These are phyloP conservation scores for Gorsachius goisagi DNA, from an alignment of 2,113 vertebrate genomes.

Conservation along the genomic window DNA sequence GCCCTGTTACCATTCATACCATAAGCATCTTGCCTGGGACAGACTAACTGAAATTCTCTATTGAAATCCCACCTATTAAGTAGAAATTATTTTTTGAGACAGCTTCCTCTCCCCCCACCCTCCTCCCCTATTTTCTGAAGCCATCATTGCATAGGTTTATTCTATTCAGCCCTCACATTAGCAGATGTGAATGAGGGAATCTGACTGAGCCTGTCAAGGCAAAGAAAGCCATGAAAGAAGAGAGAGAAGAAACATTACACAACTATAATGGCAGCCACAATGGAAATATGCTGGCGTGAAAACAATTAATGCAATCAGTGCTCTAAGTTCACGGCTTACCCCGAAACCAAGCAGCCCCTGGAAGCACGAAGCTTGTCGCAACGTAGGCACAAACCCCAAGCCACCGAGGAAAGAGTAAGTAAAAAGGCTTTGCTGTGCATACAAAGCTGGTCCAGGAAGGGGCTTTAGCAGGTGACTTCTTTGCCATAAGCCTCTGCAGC, in stretches of 20 bases:
- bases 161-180: conserved; percentile 66
- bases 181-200: conserved; percentile 62
- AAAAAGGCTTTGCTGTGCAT: background rate
- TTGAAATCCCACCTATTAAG: background rate
- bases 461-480: background rate
- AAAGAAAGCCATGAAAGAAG: conserved; percentile 62
- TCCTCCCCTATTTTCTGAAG: conserved; percentile 14
- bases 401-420: background rate
- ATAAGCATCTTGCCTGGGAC: background rate
- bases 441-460: background rate
- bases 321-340: conserved; percentile 39
- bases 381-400: background rate
- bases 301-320: conserved; percentile 60
- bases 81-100: conserved; percentile 30
- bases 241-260: conserved; percentile 66
- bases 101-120: background rate
- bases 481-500: background rate
- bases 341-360: conserved; percentile 25
- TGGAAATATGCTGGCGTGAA: conserved; percentile 65
- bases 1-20: background rate
- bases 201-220: conserved; percentile 68
- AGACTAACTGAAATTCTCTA: background rate
- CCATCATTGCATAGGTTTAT: conserved; percentile 51
- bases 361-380: background rate
- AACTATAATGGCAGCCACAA: conserved; percentile 58